A percentile compares a stretch with the other conserved stretches of the same genome.
phyloP scores from a whole-genome alignment of 2,888 invertebrate species.

The Saturnia japonica region DNA sequence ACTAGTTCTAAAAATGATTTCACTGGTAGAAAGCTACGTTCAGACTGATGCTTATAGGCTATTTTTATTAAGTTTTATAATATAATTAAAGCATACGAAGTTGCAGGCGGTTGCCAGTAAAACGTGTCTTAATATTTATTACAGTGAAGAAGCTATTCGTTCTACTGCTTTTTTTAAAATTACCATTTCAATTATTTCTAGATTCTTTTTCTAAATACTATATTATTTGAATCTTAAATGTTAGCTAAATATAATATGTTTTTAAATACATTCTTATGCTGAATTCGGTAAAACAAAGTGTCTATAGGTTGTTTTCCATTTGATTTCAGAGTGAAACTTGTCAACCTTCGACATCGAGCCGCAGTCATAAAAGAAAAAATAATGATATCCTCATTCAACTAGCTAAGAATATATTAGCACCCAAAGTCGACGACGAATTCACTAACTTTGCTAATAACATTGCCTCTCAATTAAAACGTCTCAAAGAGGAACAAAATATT shows the following conservation, averaged over 20 bases:
- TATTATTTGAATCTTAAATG: no score
- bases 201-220: background rate
- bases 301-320: background rate
- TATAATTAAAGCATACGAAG: no score
- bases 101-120: no score
- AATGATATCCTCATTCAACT: background rate
- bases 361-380: conserved; percentile 2
- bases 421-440: conserved; percentile 8
- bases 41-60: no score
- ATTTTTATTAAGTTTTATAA: no score
- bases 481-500: conserved; percentile 3
- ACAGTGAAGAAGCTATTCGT: background rate
- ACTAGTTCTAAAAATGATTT: no score
- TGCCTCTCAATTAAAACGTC: background rate
- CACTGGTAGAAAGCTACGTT: no score
- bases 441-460: conserved; percentile 7
- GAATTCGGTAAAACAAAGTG: no score
- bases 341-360: background rate
- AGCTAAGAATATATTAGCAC: background rate
- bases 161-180: background rate
- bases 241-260: no score
- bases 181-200: background rate
- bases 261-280: no score
- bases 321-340: conserved; percentile 1
- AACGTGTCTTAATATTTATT: background rate